Base-by-base conservation (phyloP, 1,140 invertebrate genomes). In the Bombus breviceps region DNA sequence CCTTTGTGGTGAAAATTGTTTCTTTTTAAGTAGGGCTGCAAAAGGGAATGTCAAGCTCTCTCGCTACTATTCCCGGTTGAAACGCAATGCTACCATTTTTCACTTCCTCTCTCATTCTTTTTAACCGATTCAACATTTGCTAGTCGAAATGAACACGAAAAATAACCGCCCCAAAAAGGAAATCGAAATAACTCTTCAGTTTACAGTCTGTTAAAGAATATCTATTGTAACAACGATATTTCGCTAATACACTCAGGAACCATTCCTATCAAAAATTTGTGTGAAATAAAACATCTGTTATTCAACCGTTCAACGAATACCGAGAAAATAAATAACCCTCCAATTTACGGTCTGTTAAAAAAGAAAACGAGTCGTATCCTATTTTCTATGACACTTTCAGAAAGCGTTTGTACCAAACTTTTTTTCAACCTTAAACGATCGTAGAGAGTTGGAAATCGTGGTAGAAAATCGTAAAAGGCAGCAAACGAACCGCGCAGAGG, bases 1-100 rank as follows among this genome's bases (percentile, higher is more conserved):
- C 39, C 75, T 68, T 78, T 64, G 43, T 39, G 37, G 34, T 41
- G 22, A 39, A 82, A 82, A 82, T 43, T 59, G 66, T 66, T 78
- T 57, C 34, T 41, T 59, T 71, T 79, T 78, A 68, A 53, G 28
- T 18, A n/a, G 37, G 47, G 15, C 37, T 57, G 62, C 43, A 78
- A 78, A 83, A 34, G 43, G 37, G 41, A 78, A 53, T 78, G 53
- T 78, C 64, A 28, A 34, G 32, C 18, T 37, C 47, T 28, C 37
- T 62, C 59, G 3, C 59, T 62, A 1, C 59, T 28, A 41, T 77
- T 77, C 57, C 6, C 34, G 1, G 25, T 28, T 25, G 57, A 62
- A 57, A 62, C 39, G 53, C 37, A 28, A 62, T 25, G 25, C 39
- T 37, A 13, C 59, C 59, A 43, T 78, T 66, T 66, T 78, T 43